These are phyloP conservation scores for Pseudorasbora parva DNA, from an alignment of 2,113 vertebrate species.

Conservation along the genomic window DNA sequence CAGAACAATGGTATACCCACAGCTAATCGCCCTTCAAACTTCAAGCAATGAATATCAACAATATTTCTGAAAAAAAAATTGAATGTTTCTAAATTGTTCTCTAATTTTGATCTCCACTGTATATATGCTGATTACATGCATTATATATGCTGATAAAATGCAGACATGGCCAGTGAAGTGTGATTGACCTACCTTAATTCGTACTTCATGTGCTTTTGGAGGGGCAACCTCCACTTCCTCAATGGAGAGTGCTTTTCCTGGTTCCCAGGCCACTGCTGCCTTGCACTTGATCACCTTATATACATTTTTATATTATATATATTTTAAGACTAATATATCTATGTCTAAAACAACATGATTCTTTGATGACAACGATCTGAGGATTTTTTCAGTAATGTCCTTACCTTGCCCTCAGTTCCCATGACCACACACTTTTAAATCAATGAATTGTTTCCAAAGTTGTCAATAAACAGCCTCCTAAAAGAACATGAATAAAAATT, in stretches of 20 bases:
- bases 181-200: conserved; percentile 63
- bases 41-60: too few species aligned
- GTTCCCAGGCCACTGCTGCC: conserved; percentile 70
- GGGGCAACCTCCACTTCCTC: conserved; percentile 74
- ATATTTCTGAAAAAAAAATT: too few species aligned
- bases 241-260: conserved; percentile 60
- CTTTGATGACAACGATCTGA: neutral
- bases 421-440: conserved; percentile 4
- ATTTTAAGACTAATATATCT: too few species aligned
- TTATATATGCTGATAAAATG: too few species aligned
- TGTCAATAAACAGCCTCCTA: neutral
- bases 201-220: conserved; percentile 71
- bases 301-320: too few species aligned
- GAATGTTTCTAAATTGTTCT: too few species aligned
- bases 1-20: too few species aligned
- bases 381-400: neutral
- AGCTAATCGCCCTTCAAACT: too few species aligned
- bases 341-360: too few species aligned
- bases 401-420: conserved; percentile 44
- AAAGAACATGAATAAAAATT: neutral
- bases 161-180: neutral
- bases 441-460: neutral
- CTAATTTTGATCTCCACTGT: too few species aligned
- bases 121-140: too few species aligned
- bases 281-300: conserved; percentile 72